phyloP scores from a whole-genome alignment of 2,888 invertebrate species.

The Chydorus sphaericus region DNA sequence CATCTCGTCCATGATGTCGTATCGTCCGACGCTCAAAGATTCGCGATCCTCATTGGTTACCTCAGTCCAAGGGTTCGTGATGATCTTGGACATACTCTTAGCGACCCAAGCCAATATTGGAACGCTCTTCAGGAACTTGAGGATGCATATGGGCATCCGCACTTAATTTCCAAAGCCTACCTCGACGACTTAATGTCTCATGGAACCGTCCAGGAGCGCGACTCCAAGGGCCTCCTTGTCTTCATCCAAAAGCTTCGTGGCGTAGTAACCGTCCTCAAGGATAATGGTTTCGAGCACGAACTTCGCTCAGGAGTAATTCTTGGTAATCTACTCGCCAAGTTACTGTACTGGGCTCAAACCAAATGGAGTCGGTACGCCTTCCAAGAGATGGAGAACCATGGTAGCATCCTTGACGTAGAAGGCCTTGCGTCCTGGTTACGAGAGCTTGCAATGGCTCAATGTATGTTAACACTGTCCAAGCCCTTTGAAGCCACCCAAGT shows the following conservation, averaged over 20 bases:
- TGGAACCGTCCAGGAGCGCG: not conserved
- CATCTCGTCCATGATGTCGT: not conserved
- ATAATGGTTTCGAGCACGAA: not conserved
- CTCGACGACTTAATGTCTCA: not conserved
- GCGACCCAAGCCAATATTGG: not conserved
- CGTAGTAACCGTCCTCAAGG: not conserved
- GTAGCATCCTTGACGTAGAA: no score
- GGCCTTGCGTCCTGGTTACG: no score
- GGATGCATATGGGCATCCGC: not conserved
- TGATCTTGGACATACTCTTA: not conserved
- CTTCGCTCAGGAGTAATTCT: not conserved
- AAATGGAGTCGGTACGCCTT: no score
- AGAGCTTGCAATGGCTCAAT: no score
- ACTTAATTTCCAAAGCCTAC: not conserved
- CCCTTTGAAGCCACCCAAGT: no score
- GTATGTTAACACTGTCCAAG: no score
- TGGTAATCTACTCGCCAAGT: not conserved
- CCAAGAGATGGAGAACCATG: no score
- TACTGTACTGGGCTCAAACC: no score
- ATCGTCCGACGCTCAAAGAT: not conserved
- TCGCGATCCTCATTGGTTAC: not conserved
- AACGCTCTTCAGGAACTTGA: not conserved
- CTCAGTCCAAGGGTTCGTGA: not conserved
- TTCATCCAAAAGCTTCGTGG: not conserved
- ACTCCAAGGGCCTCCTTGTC: not conserved